These are phyloP conservation scores for Melanotaenia duboulayi DNA, from an alignment of 2,113 vertebrate genomes.

Conservation along the genomic window DNA sequence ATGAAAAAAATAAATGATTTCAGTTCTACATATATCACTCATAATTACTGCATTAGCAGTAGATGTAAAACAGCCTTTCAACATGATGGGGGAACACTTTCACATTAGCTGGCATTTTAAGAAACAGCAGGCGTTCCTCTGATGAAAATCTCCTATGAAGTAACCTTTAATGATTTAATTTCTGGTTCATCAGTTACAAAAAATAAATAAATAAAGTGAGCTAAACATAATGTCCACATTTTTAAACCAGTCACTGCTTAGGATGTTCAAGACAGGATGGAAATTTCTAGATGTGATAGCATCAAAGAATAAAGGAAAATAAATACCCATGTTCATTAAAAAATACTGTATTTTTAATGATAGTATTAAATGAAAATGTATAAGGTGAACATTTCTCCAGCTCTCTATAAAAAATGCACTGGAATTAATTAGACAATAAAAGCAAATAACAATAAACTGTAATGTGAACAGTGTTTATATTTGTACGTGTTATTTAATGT, in stretches of 20 bases:
- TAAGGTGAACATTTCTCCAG: not conserved
- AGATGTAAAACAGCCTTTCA: no score
- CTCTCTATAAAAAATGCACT: not conserved
- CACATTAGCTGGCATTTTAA: conserved; percentile 38
- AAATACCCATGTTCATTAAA: not conserved
- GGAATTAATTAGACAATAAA: not conserved
- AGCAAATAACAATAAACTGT: not conserved
- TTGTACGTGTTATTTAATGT: conserved; percentile 1
- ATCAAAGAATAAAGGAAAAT: no score
- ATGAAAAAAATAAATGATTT: not conserved
- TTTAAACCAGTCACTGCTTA: no score
- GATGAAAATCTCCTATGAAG: conserved; percentile 45
- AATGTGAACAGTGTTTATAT: not conserved
- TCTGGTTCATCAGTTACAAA: not conserved
- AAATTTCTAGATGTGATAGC: no score
- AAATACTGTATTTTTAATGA: not conserved
- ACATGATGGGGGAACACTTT: conserved; percentile 1
- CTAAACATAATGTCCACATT: no score
- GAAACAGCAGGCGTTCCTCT: conserved; percentile 15
- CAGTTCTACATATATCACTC: no score
- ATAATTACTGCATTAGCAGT: no score
- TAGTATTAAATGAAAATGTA: not conserved
- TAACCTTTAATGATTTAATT: conserved; percentile 54
- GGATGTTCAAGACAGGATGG: no score
- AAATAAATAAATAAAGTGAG: no score